Base-by-base conservation (phyloP, 1,140 invertebrate species). In the Neotoxoptera formosana region DNA sequence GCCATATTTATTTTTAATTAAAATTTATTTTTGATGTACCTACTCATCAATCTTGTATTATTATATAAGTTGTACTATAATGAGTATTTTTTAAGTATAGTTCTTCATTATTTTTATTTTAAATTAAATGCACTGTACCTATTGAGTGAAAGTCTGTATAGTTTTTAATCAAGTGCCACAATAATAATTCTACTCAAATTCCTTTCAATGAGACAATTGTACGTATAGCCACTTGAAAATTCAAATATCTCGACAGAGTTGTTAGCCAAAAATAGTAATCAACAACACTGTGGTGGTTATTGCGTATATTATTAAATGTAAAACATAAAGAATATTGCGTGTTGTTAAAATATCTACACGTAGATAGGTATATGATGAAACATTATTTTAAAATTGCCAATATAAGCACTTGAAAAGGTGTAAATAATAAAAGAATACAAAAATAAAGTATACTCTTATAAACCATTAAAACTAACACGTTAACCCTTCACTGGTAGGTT, bases 361-460 rank as follows among this genome's bases (percentile, higher is more conserved):
- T 76, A 41, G 4, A 4, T 41, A 41, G 4, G 41, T 41, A 17
- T 17, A n/a, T 76, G 83, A 36, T 45, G 21, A 41, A 41, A 84
- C 36, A 25, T 84, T 84, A 36, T 84, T 36, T 41, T 84, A 41
- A 84, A 45, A 45, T 84, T 84, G 83, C 41, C 36, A 84, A 84
- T 84, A 45, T 23, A 84, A 84, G 36, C 60, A 41, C 41, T 84
- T 41, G 11, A 41, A 45, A 45, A 23, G 23, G 34, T 45, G 21
- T 84, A 84, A 84, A 84, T 84, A 45, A 84, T 84, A 84, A 45
- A 84, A 84, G 36, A 76, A 30, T 84, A 84, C 30, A 84, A 45
- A 84, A 41, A 41, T 84, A 41, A 84, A 84, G 41, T 45, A 41
- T 30, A 84, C 36, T 41, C 83, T 41, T 84, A 25, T 84, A 45